Evolutionary conservation across 1,140 invertebrate species (phyloP).

Genomic region (Euwallacea fornicatus): DNA sequence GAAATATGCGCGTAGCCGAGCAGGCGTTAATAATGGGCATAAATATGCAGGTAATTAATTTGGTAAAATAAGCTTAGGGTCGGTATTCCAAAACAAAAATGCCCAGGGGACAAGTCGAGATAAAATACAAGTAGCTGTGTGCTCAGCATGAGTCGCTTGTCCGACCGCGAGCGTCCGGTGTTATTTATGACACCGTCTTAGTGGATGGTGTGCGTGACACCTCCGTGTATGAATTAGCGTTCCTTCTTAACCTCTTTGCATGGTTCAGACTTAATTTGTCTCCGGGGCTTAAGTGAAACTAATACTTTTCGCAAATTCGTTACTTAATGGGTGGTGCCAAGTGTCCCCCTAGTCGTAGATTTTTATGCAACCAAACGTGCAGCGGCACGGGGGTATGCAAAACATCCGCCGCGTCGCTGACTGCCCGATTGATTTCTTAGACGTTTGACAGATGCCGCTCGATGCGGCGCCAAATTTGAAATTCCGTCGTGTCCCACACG

Average conservation of each 20-base stretch:
- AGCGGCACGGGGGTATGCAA: too few species aligned
- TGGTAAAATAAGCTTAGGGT: constrained; percentile 31
- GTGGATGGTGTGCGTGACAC: constrained; percentile 17
- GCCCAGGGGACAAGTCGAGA: constrained; percentile 20
- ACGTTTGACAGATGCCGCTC: too few species aligned
- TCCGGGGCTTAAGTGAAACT: too few species aligned
- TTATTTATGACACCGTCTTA: constrained; percentile 24
- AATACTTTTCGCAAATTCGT: too few species aligned
- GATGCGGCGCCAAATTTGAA: too few species aligned
- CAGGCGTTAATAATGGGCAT: constrained; percentile 37
- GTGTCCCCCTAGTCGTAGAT: too few species aligned
- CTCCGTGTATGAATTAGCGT: constrained; percentile 10
- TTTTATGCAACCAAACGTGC: too few species aligned
- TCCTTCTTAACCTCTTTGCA: background rate
- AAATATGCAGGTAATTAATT: constrained; percentile 38
- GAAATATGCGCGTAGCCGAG: constrained; percentile 20
- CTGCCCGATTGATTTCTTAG: too few species aligned
- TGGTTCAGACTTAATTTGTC: too few species aligned
- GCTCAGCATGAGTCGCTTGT: constrained; percentile 35
- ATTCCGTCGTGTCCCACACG: too few species aligned
- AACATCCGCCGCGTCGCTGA: too few species aligned
- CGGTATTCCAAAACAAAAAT: constrained; percentile 12
- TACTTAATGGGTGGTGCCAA: too few species aligned
- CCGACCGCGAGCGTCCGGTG: constrained; percentile 16
- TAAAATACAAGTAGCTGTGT: constrained; percentile 39